Evolutionary conservation across 2,113 vertebrate genomes (phyloP), one percentile per base, ranked within the genome.

Genomic region (Poeciliopsis occidentalis): DNA sequence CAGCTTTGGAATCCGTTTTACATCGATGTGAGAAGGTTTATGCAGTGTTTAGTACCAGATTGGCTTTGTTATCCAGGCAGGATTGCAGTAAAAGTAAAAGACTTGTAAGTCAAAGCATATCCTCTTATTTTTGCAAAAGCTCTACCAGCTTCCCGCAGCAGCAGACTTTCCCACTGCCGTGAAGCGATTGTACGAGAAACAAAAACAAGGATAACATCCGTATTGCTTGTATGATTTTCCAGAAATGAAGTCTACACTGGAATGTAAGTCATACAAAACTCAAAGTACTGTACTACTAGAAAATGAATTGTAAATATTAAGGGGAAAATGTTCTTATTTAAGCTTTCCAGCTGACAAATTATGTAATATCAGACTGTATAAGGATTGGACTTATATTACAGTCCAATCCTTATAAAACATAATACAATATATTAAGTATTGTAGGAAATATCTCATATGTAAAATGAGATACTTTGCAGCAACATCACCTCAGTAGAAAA

Each of bases 1-100:
- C 82, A 71, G 82, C 80, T 84, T 86, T 73, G 37, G 82, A 85
- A 87, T 91, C 34, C 82, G 79, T 91, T 91, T 82, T 86, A 89
- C 86, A 70, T 86, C 22, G 69, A 83, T 78, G 82, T 87, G 77
- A 88, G 86, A 90, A 73, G 80, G 76, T 91, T 93, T 87, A 83
- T 71, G 72, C 54, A 3, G 76, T 79, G 44, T 82, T 92, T 79
- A 78, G 44, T 85, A 80, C 69, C 80, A 85, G 84, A 86, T 78
- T 83, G 86, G 69, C 91, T 89, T 63, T 7, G 82, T 89, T 92
- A 78, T 86, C 87, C 10, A 11, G 54, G 67, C 75, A 85, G 75
- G 86, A 69, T 81, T 82, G 76, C 81, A 76, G 83, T 67, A 71
- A 78, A 85, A 32, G 47, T 3, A 81, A 83, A 73, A 83, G 81